Evolutionary conservation across 2,888 invertebrate species (phyloP).

Genomic region (Tetragonisca angustula): DNA sequence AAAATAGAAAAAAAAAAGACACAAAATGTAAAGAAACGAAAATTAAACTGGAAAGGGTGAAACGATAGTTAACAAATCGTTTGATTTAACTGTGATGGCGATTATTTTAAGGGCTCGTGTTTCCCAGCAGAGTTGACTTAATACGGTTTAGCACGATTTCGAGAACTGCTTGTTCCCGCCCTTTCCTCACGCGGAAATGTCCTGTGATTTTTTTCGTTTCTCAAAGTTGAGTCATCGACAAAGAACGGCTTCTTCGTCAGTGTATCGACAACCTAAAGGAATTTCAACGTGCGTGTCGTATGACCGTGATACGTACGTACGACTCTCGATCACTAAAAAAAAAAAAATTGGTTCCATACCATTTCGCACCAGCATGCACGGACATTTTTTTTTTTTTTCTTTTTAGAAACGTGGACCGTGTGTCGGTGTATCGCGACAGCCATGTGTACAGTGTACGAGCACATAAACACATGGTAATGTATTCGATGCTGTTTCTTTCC

Average conservation of each 20-base stretch:
- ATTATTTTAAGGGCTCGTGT: neutral
- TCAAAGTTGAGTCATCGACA: conserved; percentile 1
- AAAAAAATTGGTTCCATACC: conserved; percentile 25
- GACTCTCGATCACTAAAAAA: conserved; percentile 4
- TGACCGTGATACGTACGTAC: neutral
- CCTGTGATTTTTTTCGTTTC: neutral
- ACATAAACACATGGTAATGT: conserved; percentile 53
- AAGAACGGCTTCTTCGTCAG: neutral
- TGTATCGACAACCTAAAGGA: conserved; percentile 8
- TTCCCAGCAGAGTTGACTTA: neutral
- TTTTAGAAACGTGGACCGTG: neutral
- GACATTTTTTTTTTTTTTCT: neutral
- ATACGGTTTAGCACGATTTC: neutral
- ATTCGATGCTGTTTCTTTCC: conserved; percentile 53
- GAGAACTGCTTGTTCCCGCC: neutral
- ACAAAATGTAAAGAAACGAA: too few relatives aligned
- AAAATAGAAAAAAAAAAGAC: neutral
- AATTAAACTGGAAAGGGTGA: neutral
- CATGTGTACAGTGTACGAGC: conserved; percentile 53
- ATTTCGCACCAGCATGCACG: neutral
- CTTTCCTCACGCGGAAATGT: neutral
- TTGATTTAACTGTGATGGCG: neutral
- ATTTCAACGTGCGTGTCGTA: neutral
- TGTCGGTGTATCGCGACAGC: conserved; percentile 51
- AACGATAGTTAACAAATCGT: neutral